Conservation (phyloP, 2,113 vertebrate species). For the Psammodynastes pulverulentus region DNA sequence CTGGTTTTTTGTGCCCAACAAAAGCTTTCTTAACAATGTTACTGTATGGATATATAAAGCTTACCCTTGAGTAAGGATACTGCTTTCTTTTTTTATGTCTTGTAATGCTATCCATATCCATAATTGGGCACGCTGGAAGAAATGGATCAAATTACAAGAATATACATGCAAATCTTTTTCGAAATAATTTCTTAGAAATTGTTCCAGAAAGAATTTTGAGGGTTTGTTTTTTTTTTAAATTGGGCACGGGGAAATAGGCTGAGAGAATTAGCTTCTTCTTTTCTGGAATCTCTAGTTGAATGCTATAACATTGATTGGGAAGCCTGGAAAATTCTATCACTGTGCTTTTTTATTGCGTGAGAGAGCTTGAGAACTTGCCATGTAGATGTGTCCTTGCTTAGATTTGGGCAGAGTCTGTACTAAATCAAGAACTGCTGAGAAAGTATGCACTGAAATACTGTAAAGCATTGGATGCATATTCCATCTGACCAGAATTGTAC, state of each 20-base stretch:
- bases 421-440: neutral
- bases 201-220: neutral
- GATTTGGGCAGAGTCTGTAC: neutral
- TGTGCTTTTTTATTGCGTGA: neutral
- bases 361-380: neutral
- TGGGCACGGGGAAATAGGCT: neutral
- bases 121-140: neutral
- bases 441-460: neutral
- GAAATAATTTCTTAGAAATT: neutral
- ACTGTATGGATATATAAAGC: neutral
- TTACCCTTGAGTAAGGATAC: neutral
- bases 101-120: neutral
- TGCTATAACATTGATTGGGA: neutral
- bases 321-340: neutral
- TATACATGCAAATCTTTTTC: neutral
- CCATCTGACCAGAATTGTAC: accelerated
- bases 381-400: neutral
- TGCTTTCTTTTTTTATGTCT: neutral
- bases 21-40: neutral
- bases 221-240: too few species aligned
- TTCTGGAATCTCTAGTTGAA: neutral
- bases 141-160: neutral
- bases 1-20: neutral
- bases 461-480: neutral
- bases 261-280: neutral